Percentiles rank a stretch among this genome's conserved stretches.
phyloP scores from a whole-genome alignment of 1,140 invertebrate species.

The Chrysomallon squamiferum region DNA sequence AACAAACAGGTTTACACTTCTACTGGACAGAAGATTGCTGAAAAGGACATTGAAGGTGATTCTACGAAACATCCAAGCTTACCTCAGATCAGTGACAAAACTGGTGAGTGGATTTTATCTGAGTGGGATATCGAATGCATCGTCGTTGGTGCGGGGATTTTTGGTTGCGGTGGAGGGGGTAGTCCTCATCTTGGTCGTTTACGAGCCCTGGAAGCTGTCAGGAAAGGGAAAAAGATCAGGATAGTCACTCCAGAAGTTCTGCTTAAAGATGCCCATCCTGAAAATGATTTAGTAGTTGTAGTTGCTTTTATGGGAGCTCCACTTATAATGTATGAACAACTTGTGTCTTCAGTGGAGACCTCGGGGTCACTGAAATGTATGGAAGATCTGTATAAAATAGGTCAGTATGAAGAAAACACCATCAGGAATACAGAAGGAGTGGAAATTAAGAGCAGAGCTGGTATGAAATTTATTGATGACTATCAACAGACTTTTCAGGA shows the following conservation, averaged over 20 bases:
- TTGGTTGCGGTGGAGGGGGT: conserved; percentile 56
- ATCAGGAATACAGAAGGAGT: conserved; percentile 23
- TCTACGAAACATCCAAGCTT: conserved; percentile 4
- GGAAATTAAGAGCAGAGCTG: conserved; percentile 24
- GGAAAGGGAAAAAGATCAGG: conserved; percentile 44
- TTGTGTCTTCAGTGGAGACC: conserved; percentile 33
- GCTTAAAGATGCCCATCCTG: conserved; percentile 19
- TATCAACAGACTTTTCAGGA: conserved; percentile 17
- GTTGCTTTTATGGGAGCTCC: conserved; percentile 52
- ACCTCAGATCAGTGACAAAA: conserved; percentile 26
- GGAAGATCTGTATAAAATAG: conserved; percentile 36
- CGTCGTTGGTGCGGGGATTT: conserved; percentile 49
- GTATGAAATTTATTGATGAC: conserved; percentile 40
- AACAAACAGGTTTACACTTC: neutral
- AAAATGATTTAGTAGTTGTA: conserved; percentile 33
- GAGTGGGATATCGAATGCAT: conserved; percentile 55
- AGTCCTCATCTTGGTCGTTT: conserved; percentile 45
- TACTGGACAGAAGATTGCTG: neutral
- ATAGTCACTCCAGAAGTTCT: conserved; percentile 35
- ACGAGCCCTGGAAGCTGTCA: conserved; percentile 28
- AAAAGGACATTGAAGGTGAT: neutral
- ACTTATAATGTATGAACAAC: conserved; percentile 39
- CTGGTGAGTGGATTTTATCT: conserved; percentile 49
- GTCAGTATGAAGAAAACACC: conserved; percentile 29
- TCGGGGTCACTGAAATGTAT: conserved; percentile 35